Percentiles rank a stretch among this genome's conserved stretches.
These are phyloP conservation scores for Centropyge bicolor DNA, from an alignment of 2,797 vertebrate genomes.

Conservation along the genomic window DNA sequence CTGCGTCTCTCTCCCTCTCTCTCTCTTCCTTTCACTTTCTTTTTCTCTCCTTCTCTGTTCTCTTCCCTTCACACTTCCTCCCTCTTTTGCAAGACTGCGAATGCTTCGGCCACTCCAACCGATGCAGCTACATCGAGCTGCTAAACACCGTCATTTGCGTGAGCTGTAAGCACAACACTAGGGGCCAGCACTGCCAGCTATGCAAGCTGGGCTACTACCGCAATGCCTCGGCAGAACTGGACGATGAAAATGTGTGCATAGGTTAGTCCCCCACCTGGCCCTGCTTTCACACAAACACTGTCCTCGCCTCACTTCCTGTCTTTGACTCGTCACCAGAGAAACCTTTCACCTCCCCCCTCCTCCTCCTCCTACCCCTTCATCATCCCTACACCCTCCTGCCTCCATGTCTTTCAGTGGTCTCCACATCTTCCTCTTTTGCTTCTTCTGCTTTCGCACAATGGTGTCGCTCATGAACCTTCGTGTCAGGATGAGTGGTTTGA, in stretches of 20 bases:
- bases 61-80: conserved; percentile 81
- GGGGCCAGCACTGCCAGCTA: conserved; percentile 99
- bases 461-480: conserved; percentile 25
- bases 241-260: conserved; percentile 99
- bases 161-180: conserved; percentile 99
- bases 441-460: conserved; percentile 42
- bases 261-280: conserved; percentile 89
- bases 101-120: conserved; percentile 99
- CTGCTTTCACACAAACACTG: conserved; percentile 56
- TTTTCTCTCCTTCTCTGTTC: conserved; percentile 17
- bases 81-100: conserved; percentile 98
- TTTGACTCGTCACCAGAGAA: conserved; percentile 57
- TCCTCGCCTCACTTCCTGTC: conserved; percentile 61
- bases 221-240: conserved; percentile 98
- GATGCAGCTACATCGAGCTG: conserved; percentile 99
- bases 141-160: conserved; percentile 99
- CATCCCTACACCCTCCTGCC: conserved; percentile 37
- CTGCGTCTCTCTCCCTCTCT: conserved; percentile 68
- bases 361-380: conserved; percentile 20
- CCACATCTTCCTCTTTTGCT: conserved; percentile 45
- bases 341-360: conserved; percentile 25
- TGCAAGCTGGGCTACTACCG: conserved; percentile 99
- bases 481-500: conserved; percentile 4
- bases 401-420: conserved; percentile 51
- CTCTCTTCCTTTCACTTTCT: conserved; percentile 21